Conservation (phyloP, 2,113 vertebrate genomes). For the Terrapene triunguis region DNA sequence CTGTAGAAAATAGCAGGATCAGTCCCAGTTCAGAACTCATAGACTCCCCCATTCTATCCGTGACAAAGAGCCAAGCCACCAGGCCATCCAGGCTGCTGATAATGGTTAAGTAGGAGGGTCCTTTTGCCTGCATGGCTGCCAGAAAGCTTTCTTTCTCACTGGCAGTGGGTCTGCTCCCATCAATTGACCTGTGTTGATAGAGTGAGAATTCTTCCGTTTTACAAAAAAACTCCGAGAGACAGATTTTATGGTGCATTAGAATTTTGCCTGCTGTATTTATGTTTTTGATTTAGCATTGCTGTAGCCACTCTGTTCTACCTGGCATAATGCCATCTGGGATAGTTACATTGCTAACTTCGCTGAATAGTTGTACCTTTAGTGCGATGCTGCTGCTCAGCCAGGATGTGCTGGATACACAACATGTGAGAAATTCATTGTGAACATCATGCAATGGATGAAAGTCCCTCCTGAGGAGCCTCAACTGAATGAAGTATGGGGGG, state of each 20-base stretch:
- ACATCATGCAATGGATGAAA: neutral
- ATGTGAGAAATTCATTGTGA: neutral
- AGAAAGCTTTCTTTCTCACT: neutral
- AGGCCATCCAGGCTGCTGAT: neutral
- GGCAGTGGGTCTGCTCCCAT: neutral
- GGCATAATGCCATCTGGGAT: neutral
- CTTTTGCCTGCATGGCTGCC: neutral
- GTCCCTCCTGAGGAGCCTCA: neutral
- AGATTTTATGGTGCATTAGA: neutral
- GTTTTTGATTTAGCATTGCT: neutral
- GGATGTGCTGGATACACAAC: neutral
- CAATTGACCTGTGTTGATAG: neutral
- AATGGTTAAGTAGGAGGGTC: neutral
- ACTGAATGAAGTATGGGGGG: neutral
- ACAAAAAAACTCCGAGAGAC: neutral
- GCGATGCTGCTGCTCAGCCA: neutral
- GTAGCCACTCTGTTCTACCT: neutral
- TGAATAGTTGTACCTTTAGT: neutral
- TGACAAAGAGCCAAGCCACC: neutral
- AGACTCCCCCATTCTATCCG: too few relatives aligned
- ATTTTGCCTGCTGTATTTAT: neutral
- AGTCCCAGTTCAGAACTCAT: fast-evolving
- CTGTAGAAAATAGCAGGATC: neutral
- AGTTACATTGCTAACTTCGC: neutral
- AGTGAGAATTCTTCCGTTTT: neutral